Evolutionary conservation across 2,797 vertebrate genomes (phyloP).

Genomic region (Enteromius treurensis): DNA sequence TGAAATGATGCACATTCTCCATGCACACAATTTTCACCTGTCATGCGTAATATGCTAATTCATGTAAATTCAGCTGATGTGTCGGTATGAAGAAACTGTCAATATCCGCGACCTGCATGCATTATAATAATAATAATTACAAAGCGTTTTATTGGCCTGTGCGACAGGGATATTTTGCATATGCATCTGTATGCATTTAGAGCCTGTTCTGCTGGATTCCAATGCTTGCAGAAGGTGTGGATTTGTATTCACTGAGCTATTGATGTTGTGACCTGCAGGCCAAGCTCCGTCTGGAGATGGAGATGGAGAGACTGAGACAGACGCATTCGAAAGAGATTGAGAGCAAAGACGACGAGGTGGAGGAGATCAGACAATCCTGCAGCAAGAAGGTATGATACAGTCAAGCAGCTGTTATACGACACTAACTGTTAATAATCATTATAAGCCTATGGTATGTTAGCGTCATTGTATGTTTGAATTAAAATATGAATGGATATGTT

Average conservation of each 20-base stretch:
- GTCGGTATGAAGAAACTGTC: conserved; percentile 24
- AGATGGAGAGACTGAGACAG: conserved; percentile 94
- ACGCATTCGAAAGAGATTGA: conserved; percentile 95
- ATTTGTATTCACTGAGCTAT: conserved; percentile 11
- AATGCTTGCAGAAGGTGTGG: background rate
- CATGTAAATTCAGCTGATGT: conserved; percentile 29
- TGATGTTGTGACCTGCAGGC: conserved; percentile 74
- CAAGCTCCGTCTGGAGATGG: conserved; percentile 96
- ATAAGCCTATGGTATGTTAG: background rate
- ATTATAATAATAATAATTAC: conserved; percentile 47
- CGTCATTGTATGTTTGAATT: background rate
- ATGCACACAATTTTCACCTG: conserved; percentile 33
- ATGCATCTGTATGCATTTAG: conserved; percentile 1
- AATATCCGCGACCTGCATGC: conserved; percentile 23
- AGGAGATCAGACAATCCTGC: conserved; percentile 93
- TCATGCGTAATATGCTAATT: conserved; percentile 31
- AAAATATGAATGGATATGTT: background rate
- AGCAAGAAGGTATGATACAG: conserved; percentile 89
- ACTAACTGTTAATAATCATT: background rate
- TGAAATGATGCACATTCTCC: conserved; percentile 26
- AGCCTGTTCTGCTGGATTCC: background rate
- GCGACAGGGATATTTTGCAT: conserved; percentile 12
- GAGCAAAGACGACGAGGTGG: conserved; percentile 94
- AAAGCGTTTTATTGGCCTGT: conserved; percentile 13
- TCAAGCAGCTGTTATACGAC: background rate